Evolutionary conservation across 2,888 invertebrate genomes (phyloP).

Genomic region (Neoaliturus tenellus): DNA sequence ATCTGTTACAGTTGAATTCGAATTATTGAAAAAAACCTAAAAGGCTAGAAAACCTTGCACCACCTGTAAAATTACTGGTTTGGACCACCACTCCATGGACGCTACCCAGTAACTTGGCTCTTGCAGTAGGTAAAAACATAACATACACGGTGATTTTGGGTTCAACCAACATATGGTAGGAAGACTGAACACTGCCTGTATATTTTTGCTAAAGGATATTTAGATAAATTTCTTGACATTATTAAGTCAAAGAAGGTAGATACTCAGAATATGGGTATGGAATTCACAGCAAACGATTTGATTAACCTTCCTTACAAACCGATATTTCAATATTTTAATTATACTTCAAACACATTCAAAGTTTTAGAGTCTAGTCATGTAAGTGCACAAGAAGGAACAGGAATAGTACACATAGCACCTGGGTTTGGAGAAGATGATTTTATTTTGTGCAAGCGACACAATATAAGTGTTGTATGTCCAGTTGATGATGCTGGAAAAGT

Average conservation of each 20-base stretch:
- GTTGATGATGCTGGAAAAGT: conserved; percentile 19
- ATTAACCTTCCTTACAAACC: conserved; percentile 25
- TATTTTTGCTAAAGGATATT: conserved; percentile 18
- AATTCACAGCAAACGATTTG: conserved; percentile 29
- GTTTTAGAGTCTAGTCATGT: conserved; percentile 22
- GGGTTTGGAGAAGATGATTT: conserved; percentile 51
- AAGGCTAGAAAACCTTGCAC: conserved; percentile 15
- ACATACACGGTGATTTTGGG: not conserved
- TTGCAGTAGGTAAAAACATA: conserved; percentile 32
- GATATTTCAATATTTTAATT: conserved; percentile 27
- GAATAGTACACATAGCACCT: conserved; percentile 48
- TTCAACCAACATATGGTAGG: conserved; percentile 12
- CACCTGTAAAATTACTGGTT: conserved; percentile 34
- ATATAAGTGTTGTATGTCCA: conserved; percentile 14
- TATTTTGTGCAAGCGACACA: not conserved
- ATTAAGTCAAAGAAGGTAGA: conserved; percentile 3
- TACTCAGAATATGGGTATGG: not conserved
- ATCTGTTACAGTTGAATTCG: conserved; percentile 39
- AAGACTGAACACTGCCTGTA: conserved; percentile 19
- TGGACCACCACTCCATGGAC: conserved; percentile 50
- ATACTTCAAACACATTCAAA: not conserved
- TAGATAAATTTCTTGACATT: not conserved
- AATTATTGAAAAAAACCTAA: conserved; percentile 32
- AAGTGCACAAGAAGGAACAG: conserved; percentile 40
- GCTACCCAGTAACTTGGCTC: conserved; percentile 20